Evolutionary conservation across 1,140 invertebrate species (phyloP).

Genomic region (Drosophila seguyi): DNA sequence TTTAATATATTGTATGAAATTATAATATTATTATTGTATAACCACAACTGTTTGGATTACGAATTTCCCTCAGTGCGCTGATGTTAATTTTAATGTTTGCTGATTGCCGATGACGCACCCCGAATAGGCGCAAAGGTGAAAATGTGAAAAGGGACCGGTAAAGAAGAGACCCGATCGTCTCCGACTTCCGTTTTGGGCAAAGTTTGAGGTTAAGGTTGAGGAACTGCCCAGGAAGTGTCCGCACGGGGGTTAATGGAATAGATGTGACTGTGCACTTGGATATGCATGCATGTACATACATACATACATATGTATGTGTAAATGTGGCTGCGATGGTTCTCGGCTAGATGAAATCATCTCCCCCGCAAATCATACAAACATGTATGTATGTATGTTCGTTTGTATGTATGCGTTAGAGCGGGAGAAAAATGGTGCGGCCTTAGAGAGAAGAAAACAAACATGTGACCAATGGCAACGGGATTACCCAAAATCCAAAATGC

Average conservation of each 20-base stretch:
- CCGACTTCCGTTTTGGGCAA: slow-evolving; percentile 63
- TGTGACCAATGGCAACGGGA: slow-evolving; percentile 49
- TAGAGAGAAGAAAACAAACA: slow-evolving; percentile 24
- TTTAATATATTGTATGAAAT: no score
- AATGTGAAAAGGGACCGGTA: slow-evolving; percentile 31
- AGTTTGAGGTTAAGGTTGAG: slow-evolving; percentile 73
- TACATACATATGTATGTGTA: background rate
- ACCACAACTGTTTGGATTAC: background rate
- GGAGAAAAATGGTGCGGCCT: background rate
- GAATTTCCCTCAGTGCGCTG: slow-evolving; percentile 5
- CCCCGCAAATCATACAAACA: slow-evolving; percentile 3
- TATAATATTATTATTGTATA: no score
- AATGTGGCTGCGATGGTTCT: slow-evolving; percentile 1
- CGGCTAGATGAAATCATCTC: slow-evolving; percentile 21
- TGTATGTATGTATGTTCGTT: background rate
- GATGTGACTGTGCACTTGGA: slow-evolving; percentile 24
- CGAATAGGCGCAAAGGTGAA: slow-evolving; percentile 35
- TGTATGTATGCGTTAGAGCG: background rate
- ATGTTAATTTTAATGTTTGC: slow-evolving; percentile 38
- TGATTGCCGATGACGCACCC: slow-evolving; percentile 56
- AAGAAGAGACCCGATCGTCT: slow-evolving; percentile 49
- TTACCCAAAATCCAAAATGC: slow-evolving; percentile 38
- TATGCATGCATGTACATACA: background rate
- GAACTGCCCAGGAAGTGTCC: slow-evolving; percentile 25
- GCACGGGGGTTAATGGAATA: slow-evolving; percentile 44